Conservation (phyloP, 2,113 vertebrate genomes). For the Aspidoscelis tigris region DNA sequence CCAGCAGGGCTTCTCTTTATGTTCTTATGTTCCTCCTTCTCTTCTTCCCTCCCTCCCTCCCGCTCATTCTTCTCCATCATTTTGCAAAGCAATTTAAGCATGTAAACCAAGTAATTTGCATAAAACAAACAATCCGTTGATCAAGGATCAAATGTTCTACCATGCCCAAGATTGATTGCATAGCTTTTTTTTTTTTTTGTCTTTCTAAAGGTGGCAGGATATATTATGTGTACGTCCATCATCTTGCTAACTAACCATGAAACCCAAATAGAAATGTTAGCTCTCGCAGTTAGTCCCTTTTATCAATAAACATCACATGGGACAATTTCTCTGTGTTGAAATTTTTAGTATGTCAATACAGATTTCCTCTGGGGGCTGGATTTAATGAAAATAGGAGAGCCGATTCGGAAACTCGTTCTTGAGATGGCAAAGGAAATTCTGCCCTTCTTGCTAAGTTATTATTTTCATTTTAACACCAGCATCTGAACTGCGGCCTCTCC, state of each 20-base stretch:
- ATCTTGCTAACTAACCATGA: slow-evolving; percentile 43
- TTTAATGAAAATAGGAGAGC: slow-evolving; percentile 45
- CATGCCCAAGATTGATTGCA: background rate
- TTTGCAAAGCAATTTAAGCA: background rate
- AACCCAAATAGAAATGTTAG: slow-evolving; percentile 38
- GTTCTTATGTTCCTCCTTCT: no score
- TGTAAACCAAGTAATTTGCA: background rate
- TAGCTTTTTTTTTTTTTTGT: background rate
- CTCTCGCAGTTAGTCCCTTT: slow-evolving; percentile 33
- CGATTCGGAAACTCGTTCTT: slow-evolving; percentile 43
- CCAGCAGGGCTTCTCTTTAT: no score
- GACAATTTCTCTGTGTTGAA: slow-evolving; percentile 19
- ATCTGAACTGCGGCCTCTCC: background rate
- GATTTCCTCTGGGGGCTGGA: slow-evolving; percentile 38
- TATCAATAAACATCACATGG: slow-evolving; percentile 38
- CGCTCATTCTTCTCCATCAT: background rate
- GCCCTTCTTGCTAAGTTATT: background rate
- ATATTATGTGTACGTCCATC: slow-evolving; percentile 8
- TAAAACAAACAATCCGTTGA: slow-evolving; percentile 31
- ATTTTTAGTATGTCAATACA: background rate
- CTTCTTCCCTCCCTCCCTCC: background rate
- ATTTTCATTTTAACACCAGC: background rate
- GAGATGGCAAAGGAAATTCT: slow-evolving; percentile 5
- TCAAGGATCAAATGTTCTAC: slow-evolving; percentile 1
- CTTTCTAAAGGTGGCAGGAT: background rate